Evolutionary conservation across 2,113 vertebrate species (phyloP).

Genomic region (Etia nguti): DNA sequence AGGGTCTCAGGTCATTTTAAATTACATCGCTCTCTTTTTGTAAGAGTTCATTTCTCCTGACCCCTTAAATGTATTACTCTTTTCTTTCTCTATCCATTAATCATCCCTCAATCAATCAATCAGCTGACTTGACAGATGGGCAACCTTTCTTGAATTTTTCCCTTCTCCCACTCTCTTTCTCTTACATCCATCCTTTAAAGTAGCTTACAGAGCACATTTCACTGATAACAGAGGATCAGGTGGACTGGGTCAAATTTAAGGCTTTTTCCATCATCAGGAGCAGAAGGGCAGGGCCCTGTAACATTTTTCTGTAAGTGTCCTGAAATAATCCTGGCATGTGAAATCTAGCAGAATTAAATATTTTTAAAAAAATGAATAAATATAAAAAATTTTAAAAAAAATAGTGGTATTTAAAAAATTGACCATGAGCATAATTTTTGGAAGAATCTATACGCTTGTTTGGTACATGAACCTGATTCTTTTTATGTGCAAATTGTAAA

Average conservation of each 20-base stretch:
- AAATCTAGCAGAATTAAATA: too few relatives aligned
- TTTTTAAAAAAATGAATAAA: too few relatives aligned
- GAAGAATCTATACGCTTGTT: not conserved
- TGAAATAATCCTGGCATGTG: too few relatives aligned
- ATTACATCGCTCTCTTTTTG: constrained; percentile 53
- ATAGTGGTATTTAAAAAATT: too few relatives aligned
- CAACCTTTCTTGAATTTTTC: not conserved
- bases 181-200: not conserved
- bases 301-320: not conserved
- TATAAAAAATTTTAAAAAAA: too few relatives aligned
- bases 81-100: constrained; percentile 39
- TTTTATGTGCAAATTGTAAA: not conserved
- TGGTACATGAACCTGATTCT: not conserved
- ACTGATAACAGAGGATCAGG: constrained; percentile 11
- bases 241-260: constrained; percentile 13
- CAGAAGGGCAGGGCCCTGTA: not conserved
- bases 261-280: not conserved
- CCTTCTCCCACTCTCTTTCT: not conserved
- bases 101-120: constrained; percentile 43
- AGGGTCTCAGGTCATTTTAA: constrained; percentile 37
- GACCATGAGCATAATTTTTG: too few relatives aligned
- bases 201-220: not conserved
- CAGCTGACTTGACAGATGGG: constrained; percentile 51
- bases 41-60: constrained; percentile 55
- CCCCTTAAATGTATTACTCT: constrained; percentile 49